A percentile compares a stretch with the other conserved stretches of the same genome.
Conservation (phyloP, 1,140 invertebrate genomes). For the Ylistrum balloti region DNA sequence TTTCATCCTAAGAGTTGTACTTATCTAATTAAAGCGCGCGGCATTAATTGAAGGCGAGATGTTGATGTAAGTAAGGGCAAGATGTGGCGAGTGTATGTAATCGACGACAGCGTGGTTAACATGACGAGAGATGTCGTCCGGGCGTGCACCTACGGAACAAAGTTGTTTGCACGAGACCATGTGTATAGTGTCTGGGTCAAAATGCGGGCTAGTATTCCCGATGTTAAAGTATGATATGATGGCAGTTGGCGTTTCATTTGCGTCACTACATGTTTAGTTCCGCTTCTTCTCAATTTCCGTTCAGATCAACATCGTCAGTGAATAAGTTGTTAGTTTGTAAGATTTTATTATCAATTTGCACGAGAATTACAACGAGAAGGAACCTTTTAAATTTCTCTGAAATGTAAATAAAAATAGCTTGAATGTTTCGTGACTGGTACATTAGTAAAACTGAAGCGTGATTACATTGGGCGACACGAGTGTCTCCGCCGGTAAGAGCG, state of each 20-base stretch:
- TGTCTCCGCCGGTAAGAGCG: neutral
- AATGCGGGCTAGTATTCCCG: neutral
- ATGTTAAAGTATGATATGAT: neutral
- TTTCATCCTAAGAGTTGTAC: neutral
- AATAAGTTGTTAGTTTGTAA: neutral
- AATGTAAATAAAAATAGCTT: conserved; percentile 26
- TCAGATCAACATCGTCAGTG: neutral
- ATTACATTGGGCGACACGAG: neutral
- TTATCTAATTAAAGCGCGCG: conserved; percentile 21
- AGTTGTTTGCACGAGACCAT: conserved; percentile 22
- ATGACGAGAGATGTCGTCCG: neutral
- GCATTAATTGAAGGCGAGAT: conserved; percentile 27
- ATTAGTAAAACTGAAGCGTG: neutral
- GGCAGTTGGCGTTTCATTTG: conserved; percentile 32
- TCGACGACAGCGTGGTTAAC: neutral
- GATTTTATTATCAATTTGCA: neutral
- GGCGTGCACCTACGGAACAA: conserved; percentile 7
- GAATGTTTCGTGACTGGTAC: neutral
- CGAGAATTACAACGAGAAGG: neutral
- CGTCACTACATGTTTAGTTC: neutral
- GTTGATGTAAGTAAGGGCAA: neutral
- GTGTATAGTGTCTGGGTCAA: neutral
- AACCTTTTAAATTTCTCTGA: neutral
- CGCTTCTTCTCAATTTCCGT: conserved; percentile 8
- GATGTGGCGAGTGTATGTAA: conserved; percentile 2